A percentile compares a stretch with the other conserved stretches of the same genome.
These are phyloP conservation scores for Cheilosia variabilis DNA, from an alignment of 2,888 invertebrate species.

Conservation along the genomic window DNA sequence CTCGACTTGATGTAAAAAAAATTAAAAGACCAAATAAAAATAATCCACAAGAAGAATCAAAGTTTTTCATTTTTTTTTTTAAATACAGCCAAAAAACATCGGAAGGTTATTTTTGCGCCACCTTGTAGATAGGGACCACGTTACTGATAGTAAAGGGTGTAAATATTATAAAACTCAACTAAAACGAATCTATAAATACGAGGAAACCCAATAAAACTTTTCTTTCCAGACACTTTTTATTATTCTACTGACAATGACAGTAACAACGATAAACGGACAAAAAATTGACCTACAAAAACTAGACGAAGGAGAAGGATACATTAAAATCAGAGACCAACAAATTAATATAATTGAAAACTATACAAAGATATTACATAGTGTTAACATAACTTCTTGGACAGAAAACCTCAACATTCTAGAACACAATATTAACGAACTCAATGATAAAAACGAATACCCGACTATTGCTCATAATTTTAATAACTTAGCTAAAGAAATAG, in stretches of 20 bases:
- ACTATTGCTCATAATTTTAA: slow-evolving; percentile 19
- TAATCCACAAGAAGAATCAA: too few species aligned
- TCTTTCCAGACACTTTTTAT: too few species aligned
- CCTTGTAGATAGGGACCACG: too few species aligned
- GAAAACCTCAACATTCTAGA: slow-evolving; percentile 18
- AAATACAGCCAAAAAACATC: too few species aligned
- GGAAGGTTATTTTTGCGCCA: too few species aligned
- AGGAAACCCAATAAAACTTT: too few species aligned
- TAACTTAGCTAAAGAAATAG: not conserved
- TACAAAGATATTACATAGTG: slow-evolving; percentile 26
- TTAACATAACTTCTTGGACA: slow-evolving; percentile 14
- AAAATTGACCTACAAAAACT: slow-evolving; percentile 21
- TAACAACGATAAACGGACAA: slow-evolving; percentile 11
- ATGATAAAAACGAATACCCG: slow-evolving; percentile 24
- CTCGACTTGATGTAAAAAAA: too few species aligned
- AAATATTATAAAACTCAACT: too few species aligned
- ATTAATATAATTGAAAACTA: slow-evolving; percentile 11
- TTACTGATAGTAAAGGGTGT: too few species aligned
- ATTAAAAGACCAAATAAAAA: too few species aligned
- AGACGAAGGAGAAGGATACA: slow-evolving; percentile 13
- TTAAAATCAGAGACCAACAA: slow-evolving; percentile 22
- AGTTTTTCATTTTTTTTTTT: too few species aligned
- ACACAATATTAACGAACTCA: slow-evolving; percentile 32
- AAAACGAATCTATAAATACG: slow-evolving; percentile 19
- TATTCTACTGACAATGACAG: too few species aligned